A percentile compares a stretch with the other conserved stretches of the same genome.
Evolutionary conservation across 2,113 vertebrate genomes (phyloP).

Genomic region (Athene cunicularia): DNA sequence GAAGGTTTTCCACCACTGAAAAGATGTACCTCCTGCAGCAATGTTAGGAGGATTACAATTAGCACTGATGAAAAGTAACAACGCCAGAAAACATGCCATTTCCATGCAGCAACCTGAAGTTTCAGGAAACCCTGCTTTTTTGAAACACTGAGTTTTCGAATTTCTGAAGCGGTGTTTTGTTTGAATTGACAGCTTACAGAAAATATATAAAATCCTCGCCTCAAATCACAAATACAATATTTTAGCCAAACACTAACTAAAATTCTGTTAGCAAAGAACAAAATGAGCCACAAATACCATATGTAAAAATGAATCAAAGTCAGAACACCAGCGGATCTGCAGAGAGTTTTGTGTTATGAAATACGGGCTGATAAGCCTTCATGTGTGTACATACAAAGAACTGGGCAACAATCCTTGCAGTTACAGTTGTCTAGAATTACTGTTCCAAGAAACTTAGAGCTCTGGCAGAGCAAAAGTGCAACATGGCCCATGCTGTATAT

Average conservation of each 20-base stretch:
- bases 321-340: not conserved
- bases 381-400: not conserved
- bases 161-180: not conserved
- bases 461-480: not conserved
- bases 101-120: not conserved
- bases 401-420: not conserved
- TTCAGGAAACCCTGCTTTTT: not conserved
- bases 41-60: not conserved
- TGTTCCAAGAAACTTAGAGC: not conserved
- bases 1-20: constrained; percentile 88
- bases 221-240: not conserved
- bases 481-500: not conserved
- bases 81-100: not conserved
- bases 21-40: constrained; percentile 89
- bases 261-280: not conserved
- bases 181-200: not conserved
- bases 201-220: not conserved
- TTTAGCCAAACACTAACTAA: not conserved
- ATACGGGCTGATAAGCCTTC: not conserved
- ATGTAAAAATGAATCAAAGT: not conserved
- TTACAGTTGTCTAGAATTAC: not conserved
- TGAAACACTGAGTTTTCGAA: not conserved
- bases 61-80: not conserved
- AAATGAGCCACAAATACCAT: not conserved
- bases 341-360: not conserved